Evolutionary conservation across 2,797 vertebrate species (phyloP), one percentile per base, ranked within the genome.

Genomic region (Poeciliopsis presidionis): DNA sequence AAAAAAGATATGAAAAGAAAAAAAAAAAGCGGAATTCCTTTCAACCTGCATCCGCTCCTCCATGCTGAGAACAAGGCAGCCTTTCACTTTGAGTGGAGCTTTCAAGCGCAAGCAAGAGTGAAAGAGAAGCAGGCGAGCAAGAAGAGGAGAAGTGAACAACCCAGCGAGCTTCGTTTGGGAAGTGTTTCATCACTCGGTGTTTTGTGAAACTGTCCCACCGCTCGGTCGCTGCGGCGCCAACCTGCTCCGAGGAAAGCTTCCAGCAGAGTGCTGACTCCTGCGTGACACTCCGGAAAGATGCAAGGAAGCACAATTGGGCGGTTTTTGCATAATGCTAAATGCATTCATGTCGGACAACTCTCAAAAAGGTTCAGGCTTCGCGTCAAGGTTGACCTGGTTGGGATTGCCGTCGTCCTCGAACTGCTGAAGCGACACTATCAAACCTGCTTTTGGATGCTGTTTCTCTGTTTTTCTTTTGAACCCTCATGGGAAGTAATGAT

Each of bases 151-250:
- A 83, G 80, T 43, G 78, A 81, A 79, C 33, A 74, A 92, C 83
- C 84, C 78, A 84, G 74, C 0, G 82, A 87, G 78, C 47, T 79
- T 74, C 78, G 82, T 90, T 81, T 80, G 47, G 88, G 84, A 90
- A 88, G 80, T 75, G 86, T 95, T 94, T 91, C 89, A 86, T 92
- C 90, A 81, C 77, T 89, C 85, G 86, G 84, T 88, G 90, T 86
- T 87, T 76, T 65, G 85, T 82, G 87, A 88, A 87, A 91, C 88
- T 85, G 86, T 90, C 91, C 91, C 87, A 88, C 84, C 87, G 86
- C 88, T 91, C 49, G 5, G 63, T 78, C 85, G 82, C 88, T 74
- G 73, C 36, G 53, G 80, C 71, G 85, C 92, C 91, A 92, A 90
- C 90, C 89, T 81, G 90, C 89, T 92, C 65, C 2, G 80, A 89